Evolutionary conservation across 2,888 invertebrate species (phyloP), one percentile per base, ranked within the genome.

Genomic region (Drosophila antonietae): DNA sequence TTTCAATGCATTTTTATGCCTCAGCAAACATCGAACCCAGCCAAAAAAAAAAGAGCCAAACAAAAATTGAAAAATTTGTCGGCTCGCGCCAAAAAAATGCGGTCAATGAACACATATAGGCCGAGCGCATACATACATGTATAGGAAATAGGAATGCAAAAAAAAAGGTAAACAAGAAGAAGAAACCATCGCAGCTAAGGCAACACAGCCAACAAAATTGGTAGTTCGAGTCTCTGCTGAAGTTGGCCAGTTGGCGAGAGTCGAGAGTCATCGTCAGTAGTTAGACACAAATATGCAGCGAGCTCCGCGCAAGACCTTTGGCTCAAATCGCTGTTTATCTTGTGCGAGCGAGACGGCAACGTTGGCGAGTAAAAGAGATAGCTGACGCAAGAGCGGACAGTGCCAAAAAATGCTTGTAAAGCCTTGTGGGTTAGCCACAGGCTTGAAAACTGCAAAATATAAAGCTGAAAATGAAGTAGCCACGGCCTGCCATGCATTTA

Each of bases 271-370:
- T 59, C 51, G 35, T 53, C 39, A 58, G 51, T 63, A 23, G 44
- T 23, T 31, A 46, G 28, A 61, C 37, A 59, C 49, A 63, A 44
- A 55, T 49, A 47, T 31, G 58, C 33, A 49, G 58, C 47, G 56
- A 46, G 44, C 62, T 46, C 51, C 67, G 71, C 59, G 52, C 59
- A 56, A 79, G 82, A 83, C 87, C 83, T 81, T 83, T 89, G 84
- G 81, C 87, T 84, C 83, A 83, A 84, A 87, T 75, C 73, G 75
- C 81, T 84, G 89, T 89, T 88, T 87, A 89, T 84, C 87, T 83
- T 89, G 84, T 64, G 37, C 73, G 77, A 73, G 56, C 49, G 72
- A 64, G 74, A 61, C 28, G 65, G 44, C 23, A 3, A 20, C 14
- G 33, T 31, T 0, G 31, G 9, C 35, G 47, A 39, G 52, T 8